Base-by-base conservation (phyloP, 1,140 invertebrate species). In the Orchesella cincta region DNA sequence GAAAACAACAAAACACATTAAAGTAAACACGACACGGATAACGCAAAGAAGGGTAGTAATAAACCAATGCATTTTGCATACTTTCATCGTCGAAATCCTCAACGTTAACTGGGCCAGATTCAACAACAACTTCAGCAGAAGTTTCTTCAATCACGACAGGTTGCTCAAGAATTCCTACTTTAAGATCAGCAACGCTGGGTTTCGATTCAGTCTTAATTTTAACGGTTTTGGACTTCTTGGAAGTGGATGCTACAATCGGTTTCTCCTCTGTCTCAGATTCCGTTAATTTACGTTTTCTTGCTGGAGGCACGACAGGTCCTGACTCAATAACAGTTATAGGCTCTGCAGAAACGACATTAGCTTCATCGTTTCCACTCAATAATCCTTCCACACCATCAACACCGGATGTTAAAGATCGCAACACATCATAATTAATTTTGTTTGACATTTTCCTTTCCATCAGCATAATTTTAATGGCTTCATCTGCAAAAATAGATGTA, bases 401-500 rank as follows among this genome's bases (percentile, higher is more conserved):
- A 39, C 80, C 81, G 86, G 84, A 90, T 90, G 80, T 86, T 8
- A 96, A 86, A 83, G 90, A 93, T 83, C 94, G 95, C 18, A 99
- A 86, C 26, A 98, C 96, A 82, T 98, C 96, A 84, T 98, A 99
- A 86, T 99, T 98, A 36, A 99, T 98, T 89, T 99, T 99, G 3
- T 90, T 92, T 0, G 96, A 98, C 76, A 99, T 93, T 84, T 94
- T 94, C 85, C 97, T 98, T 82, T 97, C 95, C 81, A 95, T 92
- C 8, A 98, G 85, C 90, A 98, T 96, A 85, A 95, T 97, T 83
- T 96, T 94, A 34, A 98, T 95, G 0, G 95, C 96, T 87, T 98
- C 95, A 1, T 91, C 92, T 86, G 76, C 0, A 79, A 83, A 39
- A 73, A 54, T 77, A 74, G n/a, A 78, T 83, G 18, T 80, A 71